Evolutionary conservation across 1,140 invertebrate species (phyloP).

Genomic region (Euwallacea fornicatus): DNA sequence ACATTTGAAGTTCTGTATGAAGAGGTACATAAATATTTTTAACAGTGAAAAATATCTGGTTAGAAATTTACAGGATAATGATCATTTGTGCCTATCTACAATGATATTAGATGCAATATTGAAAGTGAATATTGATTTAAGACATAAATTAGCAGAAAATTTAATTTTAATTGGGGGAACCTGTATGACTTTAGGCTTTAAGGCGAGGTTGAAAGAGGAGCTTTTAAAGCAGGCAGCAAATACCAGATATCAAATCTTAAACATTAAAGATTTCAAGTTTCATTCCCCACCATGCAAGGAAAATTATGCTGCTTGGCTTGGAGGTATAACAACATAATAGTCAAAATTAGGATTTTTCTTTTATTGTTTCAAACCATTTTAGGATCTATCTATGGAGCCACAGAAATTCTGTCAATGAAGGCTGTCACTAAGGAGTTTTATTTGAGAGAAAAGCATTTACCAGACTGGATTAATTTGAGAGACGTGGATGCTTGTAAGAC

Average conservation of each 20-base stretch:
- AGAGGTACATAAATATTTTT: constrained; percentile 47
- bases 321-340: constrained; percentile 58
- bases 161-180: constrained; percentile 85
- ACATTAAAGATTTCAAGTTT: constrained; percentile 73
- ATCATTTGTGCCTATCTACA: constrained; percentile 80
- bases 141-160: constrained; percentile 74
- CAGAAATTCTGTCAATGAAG: constrained; percentile 73
- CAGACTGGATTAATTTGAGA: constrained; percentile 80
- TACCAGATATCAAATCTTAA: constrained; percentile 66
- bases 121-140: constrained; percentile 74
- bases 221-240: constrained; percentile 67
- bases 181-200: constrained; percentile 73
- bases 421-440: constrained; percentile 77
- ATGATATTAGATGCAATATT: constrained; percentile 80
- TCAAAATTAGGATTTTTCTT: constrained; percentile 7
- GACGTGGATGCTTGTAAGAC: constrained; percentile 56
- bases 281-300: constrained; percentile 77
- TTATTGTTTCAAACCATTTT: constrained; percentile 34
- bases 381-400: constrained; percentile 82
- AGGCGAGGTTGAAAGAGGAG: constrained; percentile 73
- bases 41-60: neutral
- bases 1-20: constrained; percentile 84
- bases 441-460: constrained; percentile 67
- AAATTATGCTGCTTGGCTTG: constrained; percentile 85
- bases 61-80: constrained; percentile 61